These are phyloP conservation scores for Parazoanthus swiftii DNA, from an alignment of 92 coral and sea anemone genomes.

Conservation along the genomic window DNA sequence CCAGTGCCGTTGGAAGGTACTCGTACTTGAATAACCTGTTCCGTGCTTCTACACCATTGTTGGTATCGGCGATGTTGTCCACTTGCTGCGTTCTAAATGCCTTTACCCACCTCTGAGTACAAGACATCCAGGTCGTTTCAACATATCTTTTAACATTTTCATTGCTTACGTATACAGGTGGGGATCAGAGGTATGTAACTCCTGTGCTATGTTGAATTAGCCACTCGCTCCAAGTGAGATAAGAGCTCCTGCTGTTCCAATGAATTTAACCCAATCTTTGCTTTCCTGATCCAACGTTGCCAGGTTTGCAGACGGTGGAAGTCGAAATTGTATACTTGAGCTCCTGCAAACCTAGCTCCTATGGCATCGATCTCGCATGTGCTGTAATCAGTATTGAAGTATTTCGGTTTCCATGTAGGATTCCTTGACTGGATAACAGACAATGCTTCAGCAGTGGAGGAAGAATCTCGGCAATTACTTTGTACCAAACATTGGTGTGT, in stretches of 20 bases:
- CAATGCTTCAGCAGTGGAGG: slow-evolving; percentile 30
- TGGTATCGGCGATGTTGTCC: slow-evolving; percentile 51
- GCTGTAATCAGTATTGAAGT: slow-evolving; percentile 36
- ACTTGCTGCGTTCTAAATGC: slow-evolving; percentile 45
- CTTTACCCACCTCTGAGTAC: slow-evolving; percentile 50
- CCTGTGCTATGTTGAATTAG: slow-evolving; percentile 44
- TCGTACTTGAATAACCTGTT: slow-evolving; percentile 46
- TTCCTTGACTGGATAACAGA: slow-evolving; percentile 32
- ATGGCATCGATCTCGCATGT: slow-evolving; percentile 33
- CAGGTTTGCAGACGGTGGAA: slow-evolving; percentile 56
- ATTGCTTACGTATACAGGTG: slow-evolving; percentile 25
- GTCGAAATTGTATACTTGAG: slow-evolving; percentile 49
- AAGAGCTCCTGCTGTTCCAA: slow-evolving; percentile 49
- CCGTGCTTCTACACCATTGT: slow-evolving; percentile 46
- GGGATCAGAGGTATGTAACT: slow-evolving; percentile 28
- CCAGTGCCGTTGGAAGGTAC: slow-evolving; percentile 35
- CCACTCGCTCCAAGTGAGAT: slow-evolving; percentile 45
- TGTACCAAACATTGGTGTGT: slow-evolving; percentile 59
- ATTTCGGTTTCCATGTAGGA: slow-evolving; percentile 37
- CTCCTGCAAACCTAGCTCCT: slow-evolving; percentile 41
- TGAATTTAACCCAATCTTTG: slow-evolving; percentile 51
- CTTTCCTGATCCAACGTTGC: slow-evolving; percentile 52
- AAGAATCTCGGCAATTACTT: slow-evolving; percentile 57
- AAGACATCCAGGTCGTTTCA: slow-evolving; percentile 40
- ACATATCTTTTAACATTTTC: slow-evolving; percentile 22